Evolutionary conservation across 2,113 vertebrate genomes (phyloP), one percentile per base, ranked within the genome.

Genomic region (Protobothrops flavoviridis): DNA sequence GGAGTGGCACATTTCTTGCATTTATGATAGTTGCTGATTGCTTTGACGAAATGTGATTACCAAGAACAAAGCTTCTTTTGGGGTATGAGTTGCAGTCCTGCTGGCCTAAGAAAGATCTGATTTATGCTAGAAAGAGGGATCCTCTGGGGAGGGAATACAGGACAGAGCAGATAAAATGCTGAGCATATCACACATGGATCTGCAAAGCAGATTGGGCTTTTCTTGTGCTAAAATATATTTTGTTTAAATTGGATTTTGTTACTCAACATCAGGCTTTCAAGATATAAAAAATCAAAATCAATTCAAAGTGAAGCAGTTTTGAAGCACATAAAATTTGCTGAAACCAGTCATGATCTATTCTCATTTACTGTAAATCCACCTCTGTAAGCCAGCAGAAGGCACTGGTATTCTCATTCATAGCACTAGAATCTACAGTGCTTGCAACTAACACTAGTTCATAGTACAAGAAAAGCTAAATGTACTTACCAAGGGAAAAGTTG

Each of bases 241-340:
- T 91, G 90, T 81, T 55, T 29, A 85, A 94, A 74, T 11, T 48
- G 61, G 24, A 17, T 64, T 88, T 90, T 91, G 93, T 93, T 95
- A 93, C 17, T 45, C 87, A 90, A 50, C 56, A 64, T 61, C n/a
- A 94, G 74, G 93, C 91, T 87, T 94, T 50, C 5, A 39, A 64
- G 93, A 96, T 94, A 95, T 94, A 93, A 95, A 88, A 52, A 95
- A 88, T 56, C 29, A 94, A 97, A 69, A 48, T 91, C 64, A 89
- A 85, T 74, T 87, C 55, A 94, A 95, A 95, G 50, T 39, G 92
- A 94, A 61, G 20, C 94, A 90, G 61, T 85, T 89, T 7, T 87
- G 95, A 94, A 94, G 48, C 69, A 96, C 91, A 92, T 57, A 93
- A 94, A 95, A 92, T 15, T 94, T 87, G 92, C 0, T 0, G 89